A percentile compares a stretch with the other conserved stretches of the same genome.
Conservation (phyloP, 2,113 vertebrate genomes). For the Perca schrenkii region DNA sequence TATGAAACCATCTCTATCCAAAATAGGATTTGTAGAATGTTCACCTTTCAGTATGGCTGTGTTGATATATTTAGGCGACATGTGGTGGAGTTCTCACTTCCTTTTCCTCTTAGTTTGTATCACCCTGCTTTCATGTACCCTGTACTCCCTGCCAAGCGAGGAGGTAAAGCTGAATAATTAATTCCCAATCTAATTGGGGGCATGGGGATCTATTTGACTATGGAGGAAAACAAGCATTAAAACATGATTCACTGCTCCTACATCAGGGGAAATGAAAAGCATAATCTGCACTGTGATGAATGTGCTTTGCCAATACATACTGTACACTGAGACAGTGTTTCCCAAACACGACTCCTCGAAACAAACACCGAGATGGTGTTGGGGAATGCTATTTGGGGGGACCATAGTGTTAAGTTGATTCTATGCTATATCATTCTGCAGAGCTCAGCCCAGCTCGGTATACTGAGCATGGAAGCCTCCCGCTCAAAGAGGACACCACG, state of each 20-base stretch:
- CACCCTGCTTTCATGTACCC: constrained; percentile 23
- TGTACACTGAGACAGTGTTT: constrained; percentile 13
- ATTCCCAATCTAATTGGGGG: constrained; percentile 63
- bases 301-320: neutral
- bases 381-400: neutral
- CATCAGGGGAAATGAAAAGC: constrained; percentile 43
- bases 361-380: neutral
- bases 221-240: constrained; percentile 57
- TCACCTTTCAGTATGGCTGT: neutral
- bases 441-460: neutral
- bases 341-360: constrained; percentile 16
- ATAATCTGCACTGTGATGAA: constrained; percentile 13
- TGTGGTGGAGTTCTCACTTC: constrained; percentile 7
- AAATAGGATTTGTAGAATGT: neutral
- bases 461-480: neutral
- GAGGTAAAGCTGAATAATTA: constrained; percentile 64
- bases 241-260: constrained; percentile 49
- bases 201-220: constrained; percentile 43
- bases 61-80: neutral
- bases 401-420: neutral
- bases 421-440: constrained; percentile 1
- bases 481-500: neutral
- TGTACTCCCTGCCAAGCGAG: constrained; percentile 3
- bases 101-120: constrained; percentile 6
- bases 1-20: neutral